A percentile compares a stretch with the other conserved stretches of the same genome.
phyloP scores from a whole-genome alignment of 2,888 invertebrate species.

The Monopis laevigella region DNA sequence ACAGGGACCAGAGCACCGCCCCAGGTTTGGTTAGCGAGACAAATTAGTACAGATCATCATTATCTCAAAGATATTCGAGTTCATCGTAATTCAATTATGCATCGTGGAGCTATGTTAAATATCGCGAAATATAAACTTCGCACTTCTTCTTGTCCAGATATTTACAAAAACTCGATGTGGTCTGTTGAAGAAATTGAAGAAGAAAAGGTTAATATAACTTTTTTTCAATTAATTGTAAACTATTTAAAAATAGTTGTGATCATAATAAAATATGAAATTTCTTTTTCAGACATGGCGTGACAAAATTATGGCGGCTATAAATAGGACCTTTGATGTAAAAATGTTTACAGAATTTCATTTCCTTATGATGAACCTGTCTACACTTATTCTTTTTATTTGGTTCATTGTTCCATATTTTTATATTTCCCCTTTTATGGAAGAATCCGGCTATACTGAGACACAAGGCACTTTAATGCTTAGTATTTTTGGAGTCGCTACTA shows the following conservation, averaged over 20 bases:
- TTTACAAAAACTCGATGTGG: constrained; percentile 87
- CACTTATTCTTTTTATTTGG: constrained; percentile 90
- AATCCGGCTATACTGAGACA: constrained; percentile 69
- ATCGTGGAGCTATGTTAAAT: constrained; percentile 87
- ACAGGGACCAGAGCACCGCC: constrained; percentile 27
- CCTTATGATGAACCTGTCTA: constrained; percentile 86
- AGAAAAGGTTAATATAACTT: constrained; percentile 54
- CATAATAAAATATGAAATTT: neutral
- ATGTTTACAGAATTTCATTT: constrained; percentile 85
- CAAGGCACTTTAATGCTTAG: constrained; percentile 83
- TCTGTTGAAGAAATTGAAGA: constrained; percentile 79
- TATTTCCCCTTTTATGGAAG: constrained; percentile 81
- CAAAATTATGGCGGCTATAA: constrained; percentile 71
- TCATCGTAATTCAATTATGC: constrained; percentile 86
- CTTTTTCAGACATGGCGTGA: constrained; percentile 76
- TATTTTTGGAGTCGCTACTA: constrained; percentile 88
- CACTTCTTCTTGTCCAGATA: constrained; percentile 94
- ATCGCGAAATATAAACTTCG: constrained; percentile 83
- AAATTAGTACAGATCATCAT: constrained; percentile 69
- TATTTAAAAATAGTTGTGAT: no score
- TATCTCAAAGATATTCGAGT: constrained; percentile 76
- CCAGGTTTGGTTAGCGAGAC: constrained; percentile 54
- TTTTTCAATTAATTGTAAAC: no score
- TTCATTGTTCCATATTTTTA: constrained; percentile 96
- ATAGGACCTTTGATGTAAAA: constrained; percentile 83